phyloP scores from a whole-genome alignment of 2,888 invertebrate genomes.

The Heteropelma amictum region DNA sequence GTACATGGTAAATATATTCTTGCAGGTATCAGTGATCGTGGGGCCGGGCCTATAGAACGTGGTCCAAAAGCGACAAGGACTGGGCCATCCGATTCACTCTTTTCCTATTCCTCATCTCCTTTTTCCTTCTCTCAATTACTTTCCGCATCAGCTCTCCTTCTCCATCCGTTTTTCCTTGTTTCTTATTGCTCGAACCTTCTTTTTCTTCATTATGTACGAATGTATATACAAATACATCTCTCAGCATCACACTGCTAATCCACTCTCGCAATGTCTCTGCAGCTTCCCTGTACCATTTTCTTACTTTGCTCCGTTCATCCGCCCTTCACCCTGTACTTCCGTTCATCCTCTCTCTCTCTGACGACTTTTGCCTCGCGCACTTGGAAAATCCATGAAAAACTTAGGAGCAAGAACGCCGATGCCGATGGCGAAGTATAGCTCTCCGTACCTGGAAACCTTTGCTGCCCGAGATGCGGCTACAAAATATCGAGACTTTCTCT shows the following conservation, averaged over 20 bases:
- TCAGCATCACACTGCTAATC: not conserved
- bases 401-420: not conserved
- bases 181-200: constrained; percentile 7
- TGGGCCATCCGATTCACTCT: constrained; percentile 37
- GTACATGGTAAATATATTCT: constrained; percentile 4
- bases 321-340: not conserved
- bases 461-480: not conserved
- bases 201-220: constrained; percentile 28
- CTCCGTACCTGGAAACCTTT: not conserved
- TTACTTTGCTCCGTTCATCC: constrained; percentile 8
- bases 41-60: constrained; percentile 41
- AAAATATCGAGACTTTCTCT: not conserved
- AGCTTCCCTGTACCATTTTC: not conserved
- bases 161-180: constrained; percentile 1
- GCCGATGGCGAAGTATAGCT: not conserved
- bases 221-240: constrained; percentile 5
- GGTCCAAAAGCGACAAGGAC: constrained; percentile 9
- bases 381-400: not conserved
- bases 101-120: constrained; percentile 23
- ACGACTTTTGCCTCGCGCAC: not conserved
- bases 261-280: not conserved
- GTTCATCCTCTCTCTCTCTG: not conserved
- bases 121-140: constrained; percentile 29
- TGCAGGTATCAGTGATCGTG: constrained; percentile 26
- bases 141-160: constrained; percentile 25